Evolutionary conservation across 2,113 vertebrate species (phyloP), one percentile per base, ranked within the genome.

Genomic region (Alethe diademata): DNA sequence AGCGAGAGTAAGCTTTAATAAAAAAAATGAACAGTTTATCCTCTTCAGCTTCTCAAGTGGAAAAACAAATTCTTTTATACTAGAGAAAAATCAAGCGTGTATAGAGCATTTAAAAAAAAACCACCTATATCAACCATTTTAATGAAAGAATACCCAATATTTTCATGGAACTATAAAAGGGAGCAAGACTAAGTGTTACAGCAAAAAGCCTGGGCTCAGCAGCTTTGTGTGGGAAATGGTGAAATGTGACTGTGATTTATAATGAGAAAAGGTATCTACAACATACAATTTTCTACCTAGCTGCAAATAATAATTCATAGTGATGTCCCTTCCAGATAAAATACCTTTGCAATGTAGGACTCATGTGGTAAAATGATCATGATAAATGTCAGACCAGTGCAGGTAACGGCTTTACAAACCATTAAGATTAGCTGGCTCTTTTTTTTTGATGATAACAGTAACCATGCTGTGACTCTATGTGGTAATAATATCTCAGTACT

Each of bases 211-310:
- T 97, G 90, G 96, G 92, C 99, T 99, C 99, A 99, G 99, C 99
- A 99, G 97, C 98, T 99, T 98, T 98, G 97, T 98, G 97, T 97
- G 97, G 98, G 97, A 98, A 99, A 98, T 98, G 98, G 98, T 98
- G 98, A 98, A 97, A 98, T 98, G 98, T 98, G 99, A 99, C 98
- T 98, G 98, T 99, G 99, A 99, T 99, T 99, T 99, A 99, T 99
- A 98, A 98, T 98, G 96, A 98, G 97, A 98, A 98, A 98, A 98
- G 98, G 98, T 98, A 98, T 98, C 98, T 98, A 98, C 98, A 99
- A 99, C 99, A 99, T 99, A 99, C 99, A 99, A 99, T 99, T 99
- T 99, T 99, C 99, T 98, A 99, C 99, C 98, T 99, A 99, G 98
- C 98, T 98, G 97, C 98, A 98, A 99, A 99, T 99, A 99, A 99